Percentiles rank a stretch among this genome's conserved stretches.
phyloP scores from a whole-genome alignment of 2,113 vertebrate genomes.

The Ctenomys sociabilis region DNA sequence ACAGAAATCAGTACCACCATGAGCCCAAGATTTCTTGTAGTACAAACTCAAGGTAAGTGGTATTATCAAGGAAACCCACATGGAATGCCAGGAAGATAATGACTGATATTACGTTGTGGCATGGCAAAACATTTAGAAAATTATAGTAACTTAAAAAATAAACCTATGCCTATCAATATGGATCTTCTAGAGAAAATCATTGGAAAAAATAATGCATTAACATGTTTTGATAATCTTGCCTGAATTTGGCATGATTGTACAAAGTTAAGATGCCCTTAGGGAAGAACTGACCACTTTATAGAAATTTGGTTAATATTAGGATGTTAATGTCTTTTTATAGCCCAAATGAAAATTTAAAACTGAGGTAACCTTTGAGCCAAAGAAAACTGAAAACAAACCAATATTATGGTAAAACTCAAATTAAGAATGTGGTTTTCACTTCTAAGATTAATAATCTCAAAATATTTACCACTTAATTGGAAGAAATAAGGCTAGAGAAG shows the following conservation, averaged over 20 bases:
- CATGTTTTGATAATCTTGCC: background rate
- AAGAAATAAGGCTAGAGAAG: background rate
- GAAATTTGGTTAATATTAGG: background rate
- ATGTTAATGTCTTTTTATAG: conserved; percentile 14
- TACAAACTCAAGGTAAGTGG: conserved; percentile 6
- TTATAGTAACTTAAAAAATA: background rate
- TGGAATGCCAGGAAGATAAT: background rate
- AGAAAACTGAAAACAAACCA: conserved; percentile 51
- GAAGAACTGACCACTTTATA: background rate
- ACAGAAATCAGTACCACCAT: background rate
- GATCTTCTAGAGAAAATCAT: background rate
- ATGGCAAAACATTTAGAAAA: background rate
- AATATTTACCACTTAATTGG: conserved; percentile 43
- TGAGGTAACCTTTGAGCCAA: background rate
- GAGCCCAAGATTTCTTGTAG: conserved; percentile 2
- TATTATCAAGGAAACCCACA: conserved; percentile 32
- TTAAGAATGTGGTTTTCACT: conserved; percentile 12
- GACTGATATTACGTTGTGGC: background rate
- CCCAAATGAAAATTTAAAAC: conserved; percentile 42
- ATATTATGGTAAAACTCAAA: conserved; percentile 13
- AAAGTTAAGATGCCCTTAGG: background rate
- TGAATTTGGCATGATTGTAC: background rate
- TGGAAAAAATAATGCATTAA: background rate
- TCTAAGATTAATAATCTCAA: background rate
- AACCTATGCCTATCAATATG: background rate